These are phyloP conservation scores for Cecidostiba fungosa DNA, from an alignment of 2,888 invertebrate species.

Conservation along the genomic window DNA sequence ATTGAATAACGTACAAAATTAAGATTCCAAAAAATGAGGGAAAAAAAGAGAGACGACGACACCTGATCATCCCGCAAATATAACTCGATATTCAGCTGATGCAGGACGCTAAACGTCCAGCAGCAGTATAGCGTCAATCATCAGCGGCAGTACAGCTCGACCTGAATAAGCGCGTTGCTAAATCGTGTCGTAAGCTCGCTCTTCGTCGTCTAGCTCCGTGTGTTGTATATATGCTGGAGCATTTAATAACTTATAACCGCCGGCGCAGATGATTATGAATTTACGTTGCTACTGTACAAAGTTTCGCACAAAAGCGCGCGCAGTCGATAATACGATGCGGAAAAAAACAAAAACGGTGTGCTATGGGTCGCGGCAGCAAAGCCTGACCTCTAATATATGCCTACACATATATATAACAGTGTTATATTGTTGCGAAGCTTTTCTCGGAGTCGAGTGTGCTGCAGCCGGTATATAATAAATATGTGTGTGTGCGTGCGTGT, in stretches of 20 bases:
- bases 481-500: too few relatives aligned
- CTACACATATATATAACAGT: not conserved
- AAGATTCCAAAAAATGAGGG: not conserved
- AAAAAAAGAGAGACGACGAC: not conserved
- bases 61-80: not conserved
- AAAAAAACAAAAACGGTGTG: not conserved
- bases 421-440: not conserved
- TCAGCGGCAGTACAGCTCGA: slow-evolving; percentile 18
- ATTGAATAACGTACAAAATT: too few relatives aligned
- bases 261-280: not conserved
- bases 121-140: not conserved
- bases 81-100: not conserved
- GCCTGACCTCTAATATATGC: not conserved
- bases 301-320: not conserved
- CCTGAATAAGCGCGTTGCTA: slow-evolving; percentile 42
- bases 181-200: slow-evolving; percentile 31
- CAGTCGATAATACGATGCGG: not conserved
- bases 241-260: not conserved
- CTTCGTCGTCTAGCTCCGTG: not conserved
- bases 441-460: not conserved
- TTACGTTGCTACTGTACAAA: not conserved
- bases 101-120: not conserved
- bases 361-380: not conserved
- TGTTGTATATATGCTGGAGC: too few relatives aligned
- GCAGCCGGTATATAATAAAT: too few relatives aligned